phyloP scores from a whole-genome alignment of 2,113 vertebrate species.

The Hystrix brachyura region DNA sequence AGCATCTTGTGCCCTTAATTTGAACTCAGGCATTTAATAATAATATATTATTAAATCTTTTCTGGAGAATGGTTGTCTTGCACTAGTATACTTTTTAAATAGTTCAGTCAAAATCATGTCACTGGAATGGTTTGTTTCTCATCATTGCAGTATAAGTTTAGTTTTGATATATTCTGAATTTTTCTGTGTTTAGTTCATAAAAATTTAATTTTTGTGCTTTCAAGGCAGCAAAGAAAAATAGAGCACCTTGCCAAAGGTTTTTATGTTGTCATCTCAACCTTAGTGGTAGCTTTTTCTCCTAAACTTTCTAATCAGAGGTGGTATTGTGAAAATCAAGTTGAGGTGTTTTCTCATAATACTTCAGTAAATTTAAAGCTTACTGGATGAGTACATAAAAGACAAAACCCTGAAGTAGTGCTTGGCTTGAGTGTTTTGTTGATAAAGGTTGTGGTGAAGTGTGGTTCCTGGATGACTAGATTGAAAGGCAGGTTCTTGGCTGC shows the following conservation, averaged over 20 bases:
- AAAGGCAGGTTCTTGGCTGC: background rate
- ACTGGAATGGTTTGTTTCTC: constrained; percentile 26
- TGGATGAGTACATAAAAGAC: constrained; percentile 21
- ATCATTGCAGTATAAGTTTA: constrained; percentile 42
- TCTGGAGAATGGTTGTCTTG: background rate
- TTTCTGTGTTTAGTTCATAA: constrained; percentile 59
- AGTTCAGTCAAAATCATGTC: background rate
- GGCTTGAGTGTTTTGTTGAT: background rate
- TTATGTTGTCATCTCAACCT: constrained; percentile 38
- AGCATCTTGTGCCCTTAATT: background rate
- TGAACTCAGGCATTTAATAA: background rate
- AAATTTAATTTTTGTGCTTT: constrained; percentile 56
- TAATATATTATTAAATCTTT: constrained; percentile 53
- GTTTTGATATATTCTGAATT: constrained; percentile 52
- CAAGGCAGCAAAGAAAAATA: background rate
- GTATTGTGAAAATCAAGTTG: constrained; percentile 49
- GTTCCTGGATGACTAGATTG: background rate
- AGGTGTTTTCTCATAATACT: constrained; percentile 56
- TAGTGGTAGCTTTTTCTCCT: background rate
- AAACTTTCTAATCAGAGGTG: background rate
- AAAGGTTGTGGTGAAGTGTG: background rate
- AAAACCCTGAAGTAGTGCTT: background rate
- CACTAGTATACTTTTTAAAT: constrained; percentile 26
- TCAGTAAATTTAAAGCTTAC: constrained; percentile 32
- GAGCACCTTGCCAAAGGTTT: background rate